Evolutionary conservation across 2,888 invertebrate species (phyloP).

Genomic region (Molorchus minor): DNA sequence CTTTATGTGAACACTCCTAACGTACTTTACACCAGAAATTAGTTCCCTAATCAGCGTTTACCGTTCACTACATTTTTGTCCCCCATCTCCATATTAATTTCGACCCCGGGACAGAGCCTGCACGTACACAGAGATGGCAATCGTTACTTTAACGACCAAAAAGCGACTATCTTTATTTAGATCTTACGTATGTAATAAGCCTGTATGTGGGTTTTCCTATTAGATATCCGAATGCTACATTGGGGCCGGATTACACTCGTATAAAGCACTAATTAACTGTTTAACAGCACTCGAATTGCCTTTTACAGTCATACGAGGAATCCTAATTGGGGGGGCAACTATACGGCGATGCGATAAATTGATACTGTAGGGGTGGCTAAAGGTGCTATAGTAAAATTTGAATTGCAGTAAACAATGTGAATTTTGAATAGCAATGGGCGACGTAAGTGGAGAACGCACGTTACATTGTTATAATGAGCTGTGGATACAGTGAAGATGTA

Average conservation of each 20-base stretch:
- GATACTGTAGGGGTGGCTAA: conserved; percentile 1
- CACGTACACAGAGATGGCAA: conserved; percentile 36
- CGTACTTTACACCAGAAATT: too few species aligned
- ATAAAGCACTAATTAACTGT: conserved; percentile 41
- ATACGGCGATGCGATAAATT: background rate
- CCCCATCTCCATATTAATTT: conserved; percentile 21
- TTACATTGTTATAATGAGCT: too few species aligned
- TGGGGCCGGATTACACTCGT: conserved; percentile 36
- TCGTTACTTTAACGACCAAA: conserved; percentile 37
- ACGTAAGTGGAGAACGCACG: too few species aligned
- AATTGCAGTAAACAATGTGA: too few species aligned
- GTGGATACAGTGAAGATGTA: too few species aligned
- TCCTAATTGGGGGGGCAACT: conserved; percentile 34
- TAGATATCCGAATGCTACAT: conserved; percentile 10
- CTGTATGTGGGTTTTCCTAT: conserved; percentile 21
- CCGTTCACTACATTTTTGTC: too few species aligned
- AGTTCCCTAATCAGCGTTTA: too few species aligned
- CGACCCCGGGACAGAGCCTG: conserved; percentile 15
- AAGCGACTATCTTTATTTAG: conserved; percentile 32
- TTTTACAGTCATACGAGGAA: conserved; percentile 35
- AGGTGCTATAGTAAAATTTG: too few species aligned
- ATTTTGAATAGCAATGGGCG: too few species aligned
- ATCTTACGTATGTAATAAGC: conserved; percentile 23
- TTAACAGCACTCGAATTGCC: conserved; percentile 43
- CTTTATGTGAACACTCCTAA: too few species aligned